phyloP scores from a whole-genome alignment of 2,797 vertebrate species.

The Liparis tanakae region DNA sequence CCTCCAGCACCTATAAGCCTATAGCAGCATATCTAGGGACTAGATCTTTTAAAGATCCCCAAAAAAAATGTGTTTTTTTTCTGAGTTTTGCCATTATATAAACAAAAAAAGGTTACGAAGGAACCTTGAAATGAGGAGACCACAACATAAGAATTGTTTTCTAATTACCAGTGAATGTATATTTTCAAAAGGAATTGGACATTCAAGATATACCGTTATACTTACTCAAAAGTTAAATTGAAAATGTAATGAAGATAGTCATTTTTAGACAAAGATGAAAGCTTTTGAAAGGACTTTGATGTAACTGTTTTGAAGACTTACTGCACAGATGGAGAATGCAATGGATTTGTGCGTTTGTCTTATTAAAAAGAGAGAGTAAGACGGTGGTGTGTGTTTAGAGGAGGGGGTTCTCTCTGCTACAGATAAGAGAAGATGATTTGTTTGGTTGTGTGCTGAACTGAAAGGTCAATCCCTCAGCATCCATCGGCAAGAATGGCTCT shows the following conservation, averaged over 20 bases:
- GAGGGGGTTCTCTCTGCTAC: not conserved
- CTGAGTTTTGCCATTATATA: not conserved
- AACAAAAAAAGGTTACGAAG: too few species aligned
- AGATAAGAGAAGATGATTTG: conserved; percentile 45
- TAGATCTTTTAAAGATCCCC: not conserved
- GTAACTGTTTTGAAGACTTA: conserved; percentile 30
- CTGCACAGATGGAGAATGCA: conserved; percentile 19
- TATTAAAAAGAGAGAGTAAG: not conserved
- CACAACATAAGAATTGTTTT: not conserved
- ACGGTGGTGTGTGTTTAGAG: not conserved
- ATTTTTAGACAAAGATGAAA: conserved; percentile 32
- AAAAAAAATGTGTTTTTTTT: not conserved
- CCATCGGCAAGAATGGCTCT: conserved; percentile 38
- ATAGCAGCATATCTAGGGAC: too few species aligned
- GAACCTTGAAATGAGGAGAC: too few species aligned
- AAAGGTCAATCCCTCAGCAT: conserved; percentile 67
- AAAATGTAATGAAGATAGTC: not conserved
- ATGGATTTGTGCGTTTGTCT: not conserved
- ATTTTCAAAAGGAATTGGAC: not conserved
- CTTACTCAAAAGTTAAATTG: not conserved
- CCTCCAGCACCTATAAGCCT: too few species aligned
- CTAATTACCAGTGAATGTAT: not conserved
- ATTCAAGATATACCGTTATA: not conserved
- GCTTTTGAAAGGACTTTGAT: conserved; percentile 33
- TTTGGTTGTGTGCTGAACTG: conserved; percentile 39